phyloP scores from a whole-genome alignment of 2,797 vertebrate genomes.

The Momotus momota region DNA sequence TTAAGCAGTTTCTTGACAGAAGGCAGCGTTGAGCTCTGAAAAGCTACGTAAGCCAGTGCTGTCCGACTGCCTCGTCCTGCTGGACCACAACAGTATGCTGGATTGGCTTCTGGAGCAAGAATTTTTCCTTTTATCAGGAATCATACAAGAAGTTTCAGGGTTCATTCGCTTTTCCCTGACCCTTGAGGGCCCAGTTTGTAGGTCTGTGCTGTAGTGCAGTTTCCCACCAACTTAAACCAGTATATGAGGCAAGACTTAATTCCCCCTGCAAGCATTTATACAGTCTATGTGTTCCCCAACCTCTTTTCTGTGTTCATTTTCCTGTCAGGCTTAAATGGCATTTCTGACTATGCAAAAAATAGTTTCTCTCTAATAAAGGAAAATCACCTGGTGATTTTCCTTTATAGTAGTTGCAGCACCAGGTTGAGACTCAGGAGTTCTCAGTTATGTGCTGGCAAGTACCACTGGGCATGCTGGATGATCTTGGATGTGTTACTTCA shows the following conservation, averaged over 20 bases:
- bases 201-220: not conserved
- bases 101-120: not conserved
- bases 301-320: not conserved
- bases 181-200: not conserved
- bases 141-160: not conserved
- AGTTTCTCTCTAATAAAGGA: not conserved
- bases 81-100: not conserved
- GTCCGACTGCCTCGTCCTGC: accelerated
- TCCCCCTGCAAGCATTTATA: not conserved
- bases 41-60: not conserved
- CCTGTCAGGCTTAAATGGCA: not conserved
- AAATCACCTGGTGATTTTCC: not conserved
- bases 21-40: not conserved
- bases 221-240: constrained; percentile 17
- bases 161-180: not conserved
- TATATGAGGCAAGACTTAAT: not conserved
- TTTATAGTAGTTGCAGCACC: not conserved
- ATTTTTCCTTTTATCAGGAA: constrained; percentile 9
- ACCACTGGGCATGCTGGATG: not conserved
- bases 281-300: not conserved
- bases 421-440: not conserved
- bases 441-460: not conserved
- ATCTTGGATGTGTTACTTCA: not conserved
- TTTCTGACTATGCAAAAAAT: not conserved
- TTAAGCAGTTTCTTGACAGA: not conserved